Evolutionary conservation across 2,113 vertebrate genomes (phyloP), one percentile per base, ranked within the genome.

Genomic region (Tyrannus savana): DNA sequence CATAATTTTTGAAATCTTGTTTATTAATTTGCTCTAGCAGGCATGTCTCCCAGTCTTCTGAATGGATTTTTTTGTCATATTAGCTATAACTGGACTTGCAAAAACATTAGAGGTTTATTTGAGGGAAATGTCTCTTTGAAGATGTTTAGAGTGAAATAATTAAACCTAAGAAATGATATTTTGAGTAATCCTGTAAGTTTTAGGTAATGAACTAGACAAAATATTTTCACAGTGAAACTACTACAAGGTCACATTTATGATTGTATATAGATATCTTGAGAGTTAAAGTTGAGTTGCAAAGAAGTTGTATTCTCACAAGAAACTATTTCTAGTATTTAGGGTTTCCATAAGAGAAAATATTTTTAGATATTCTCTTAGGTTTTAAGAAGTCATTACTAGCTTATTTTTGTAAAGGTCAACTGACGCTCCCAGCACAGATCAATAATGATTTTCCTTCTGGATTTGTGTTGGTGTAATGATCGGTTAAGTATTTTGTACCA

Each of bases 321-420:
- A 91, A 87, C 64, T 93, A 47, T 94, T 97, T 87, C 66, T 91
- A 64, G 80, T 91, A 66, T 75, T 95, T 83, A 52, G 72, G 33
- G 25, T 85, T 91, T 90, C 69, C 62, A 17, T 60, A 87, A 75
- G 81, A 59, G 46, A 68, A 50, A 74, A 23, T 92, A 89, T 73
- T 96, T 94, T 84, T 92, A 92, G 89, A 31, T 81, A 42, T 14
- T 90, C 58, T 90, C 31, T 46, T 87, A 71, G 58, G 27, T 89
- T 92, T 95, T 85, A 64, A 58, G 56, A 85, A 84, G 55, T 84
- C 49, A 42, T 89, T 84, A 31, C 28, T 39, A 39, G 33, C 22
- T 94, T 81, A n/a, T 91, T 95, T 73, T 84, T 89, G 25, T 82
- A 73, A 77, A 82, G 50, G 42, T 88, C 77, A 85, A 6, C 33